Percentiles rank a stretch among this genome's conserved stretches.
phyloP scores from a whole-genome alignment of 2,113 vertebrate genomes.

The Dicaeum eximium region DNA sequence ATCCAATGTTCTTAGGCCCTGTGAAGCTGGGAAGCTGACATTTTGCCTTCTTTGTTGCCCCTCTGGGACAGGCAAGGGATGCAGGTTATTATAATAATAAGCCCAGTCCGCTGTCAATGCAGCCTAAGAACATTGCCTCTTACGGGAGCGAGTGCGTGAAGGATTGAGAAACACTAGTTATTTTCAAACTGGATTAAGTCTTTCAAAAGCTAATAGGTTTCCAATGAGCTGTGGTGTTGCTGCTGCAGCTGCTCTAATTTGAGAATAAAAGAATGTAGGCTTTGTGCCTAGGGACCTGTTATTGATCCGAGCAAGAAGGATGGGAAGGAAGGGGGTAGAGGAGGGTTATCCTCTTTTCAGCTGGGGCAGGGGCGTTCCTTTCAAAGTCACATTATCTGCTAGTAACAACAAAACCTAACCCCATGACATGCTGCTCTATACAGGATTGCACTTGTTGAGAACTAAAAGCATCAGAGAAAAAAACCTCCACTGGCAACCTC shows the following conservation, averaged over 20 bases:
- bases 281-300: constrained; percentile 76
- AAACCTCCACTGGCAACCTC: constrained; percentile 45
- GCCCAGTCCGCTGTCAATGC: background rate
- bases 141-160: background rate
- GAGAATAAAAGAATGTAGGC: constrained; percentile 83
- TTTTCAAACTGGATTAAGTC: constrained; percentile 78
- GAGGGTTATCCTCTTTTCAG: constrained; percentile 67
- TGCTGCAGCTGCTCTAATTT: constrained; percentile 84
- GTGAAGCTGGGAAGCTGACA: constrained; percentile 49
- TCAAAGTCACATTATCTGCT: constrained; percentile 77
- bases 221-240: constrained; percentile 73
- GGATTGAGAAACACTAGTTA: constrained; percentile 62
- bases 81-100: constrained; percentile 33
- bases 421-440: constrained; percentile 66
- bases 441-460: constrained; percentile 73
- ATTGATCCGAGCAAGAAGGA: constrained; percentile 71
- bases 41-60: constrained; percentile 50
- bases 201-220: constrained; percentile 80
- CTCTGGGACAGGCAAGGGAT: background rate
- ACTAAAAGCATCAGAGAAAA: constrained; percentile 56
- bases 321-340: constrained; percentile 43
- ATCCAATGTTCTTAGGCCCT: constrained; percentile 1
- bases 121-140: constrained; percentile 40
- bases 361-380: constrained; percentile 60
- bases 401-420: constrained; percentile 72